phyloP scores from a whole-genome alignment of 2,888 invertebrate species.

The Tanaodytes sp. region DNA sequence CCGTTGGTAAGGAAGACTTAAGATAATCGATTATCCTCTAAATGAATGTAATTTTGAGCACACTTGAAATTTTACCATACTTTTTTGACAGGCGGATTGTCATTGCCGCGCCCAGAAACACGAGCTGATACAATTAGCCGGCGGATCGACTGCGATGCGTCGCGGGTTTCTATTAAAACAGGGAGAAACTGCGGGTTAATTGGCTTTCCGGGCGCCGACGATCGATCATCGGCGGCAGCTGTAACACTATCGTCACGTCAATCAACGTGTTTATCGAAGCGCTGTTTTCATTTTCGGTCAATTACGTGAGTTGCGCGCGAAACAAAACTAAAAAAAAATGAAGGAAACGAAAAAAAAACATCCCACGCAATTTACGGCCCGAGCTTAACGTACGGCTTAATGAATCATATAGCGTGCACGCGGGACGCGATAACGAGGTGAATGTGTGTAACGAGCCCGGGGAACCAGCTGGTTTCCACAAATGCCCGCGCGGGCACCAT shows the following conservation, averaged over 20 bases:
- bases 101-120: slow-evolving; percentile 57
- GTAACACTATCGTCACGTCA: slow-evolving; percentile 65
- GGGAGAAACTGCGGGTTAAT: slow-evolving; percentile 59
- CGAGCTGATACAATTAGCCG: slow-evolving; percentile 60
- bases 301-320: too few species aligned
- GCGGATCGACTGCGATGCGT: slow-evolving; percentile 50
- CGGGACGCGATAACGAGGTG: slow-evolving; percentile 42
- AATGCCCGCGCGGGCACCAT: slow-evolving; percentile 19
- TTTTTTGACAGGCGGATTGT: too few species aligned
- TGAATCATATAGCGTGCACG: slow-evolving; percentile 32
- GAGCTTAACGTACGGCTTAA: slow-evolving; percentile 25
- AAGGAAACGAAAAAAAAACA: slow-evolving; percentile 20
- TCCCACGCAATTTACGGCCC: slow-evolving; percentile 21
- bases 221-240: slow-evolving; percentile 61
- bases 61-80: too few species aligned
- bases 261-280: slow-evolving; percentile 34
- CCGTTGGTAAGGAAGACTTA: too few species aligned
- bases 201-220: slow-evolving; percentile 58
- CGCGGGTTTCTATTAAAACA: slow-evolving; percentile 68
- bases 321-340: neutral
- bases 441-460: slow-evolving; percentile 15
- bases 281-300: slow-evolving; percentile 19
- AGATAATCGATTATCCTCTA: too few species aligned
- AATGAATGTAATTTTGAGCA: too few species aligned
- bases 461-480: slow-evolving; percentile 43